A percentile compares a stretch with the other conserved stretches of the same genome.
These are phyloP conservation scores for Benthosema pterotum DNA, from an alignment of 2,797 vertebrate species.

Conservation along the genomic window DNA sequence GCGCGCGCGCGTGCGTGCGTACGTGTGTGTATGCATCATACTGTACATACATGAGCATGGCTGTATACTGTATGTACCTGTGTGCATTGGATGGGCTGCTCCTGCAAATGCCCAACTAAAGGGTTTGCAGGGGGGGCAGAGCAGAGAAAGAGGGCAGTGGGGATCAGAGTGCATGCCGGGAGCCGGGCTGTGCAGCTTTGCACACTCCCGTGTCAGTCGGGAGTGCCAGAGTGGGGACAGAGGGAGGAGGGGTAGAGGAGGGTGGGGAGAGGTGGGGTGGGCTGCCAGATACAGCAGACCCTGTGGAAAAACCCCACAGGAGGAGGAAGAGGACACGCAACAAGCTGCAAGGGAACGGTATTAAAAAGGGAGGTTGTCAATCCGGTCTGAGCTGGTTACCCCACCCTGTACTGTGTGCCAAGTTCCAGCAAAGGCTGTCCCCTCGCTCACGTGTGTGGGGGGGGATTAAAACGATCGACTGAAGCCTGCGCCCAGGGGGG, in stretches of 20 bases:
- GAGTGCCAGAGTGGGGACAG: constrained; percentile 59
- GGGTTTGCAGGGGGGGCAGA: constrained; percentile 64
- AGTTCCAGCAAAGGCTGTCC: constrained; percentile 86
- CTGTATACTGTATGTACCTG: constrained; percentile 11
- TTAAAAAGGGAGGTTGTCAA: constrained; percentile 89
- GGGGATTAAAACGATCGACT: constrained; percentile 85
- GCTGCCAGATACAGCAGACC: constrained; percentile 60
- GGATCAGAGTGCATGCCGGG: constrained; percentile 75
- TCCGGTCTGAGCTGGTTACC: constrained; percentile 89
- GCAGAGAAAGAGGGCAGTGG: constrained; percentile 62
- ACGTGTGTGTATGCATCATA: background rate
- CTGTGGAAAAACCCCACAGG: constrained; percentile 75
- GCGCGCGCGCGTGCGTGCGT: background rate
- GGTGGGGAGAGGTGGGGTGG: constrained; percentile 15
- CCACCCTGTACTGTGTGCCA: constrained; percentile 87
- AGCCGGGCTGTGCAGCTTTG: constrained; percentile 62
- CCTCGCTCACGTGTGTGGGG: constrained; percentile 82
- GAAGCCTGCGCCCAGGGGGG: constrained; percentile 72
- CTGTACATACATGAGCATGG: background rate
- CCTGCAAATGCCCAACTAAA: constrained; percentile 54
- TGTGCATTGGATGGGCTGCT: constrained; percentile 13
- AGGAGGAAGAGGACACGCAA: constrained; percentile 77
- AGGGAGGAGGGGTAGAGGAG: constrained; percentile 40
- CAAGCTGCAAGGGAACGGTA: constrained; percentile 80
- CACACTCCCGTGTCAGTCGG: constrained; percentile 70